Evolutionary conservation across 2,797 vertebrate genomes (phyloP), one percentile per base, ranked within the genome.

Genomic region (Vespertilio murinus): DNA sequence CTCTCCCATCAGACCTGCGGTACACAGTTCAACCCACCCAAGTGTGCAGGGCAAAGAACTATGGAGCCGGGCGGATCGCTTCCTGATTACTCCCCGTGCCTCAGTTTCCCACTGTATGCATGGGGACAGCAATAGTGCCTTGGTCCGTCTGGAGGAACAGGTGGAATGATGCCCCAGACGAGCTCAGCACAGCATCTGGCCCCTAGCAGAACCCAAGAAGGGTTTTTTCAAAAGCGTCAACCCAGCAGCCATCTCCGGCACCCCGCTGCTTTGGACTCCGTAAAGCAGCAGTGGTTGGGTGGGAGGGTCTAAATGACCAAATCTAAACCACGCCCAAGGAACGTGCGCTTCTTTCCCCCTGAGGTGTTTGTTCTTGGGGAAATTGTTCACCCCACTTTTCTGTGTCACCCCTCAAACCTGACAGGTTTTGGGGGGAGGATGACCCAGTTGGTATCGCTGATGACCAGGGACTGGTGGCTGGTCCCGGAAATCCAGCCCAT

Each of bases 61-160:
- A 78, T 1, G 35, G 9, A 30, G 38, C 22, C 17, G 4, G 65
- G 49, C 6, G 23, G 71, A 80, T 38, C 25, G 47, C n/a, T 45
- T 80, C 59, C 59, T 56, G n/a, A 9, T 38, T 1, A 12, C 42
- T 12, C 42, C 28, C 71, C 17, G 8, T 74, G n/a, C 90, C 86
- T 90, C 42, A 3, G 65, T 94, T 69, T 83, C 86, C 79, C 81
- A 5, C 0, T 1, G 54, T 10, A 10, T 20, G 30, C n/a, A 35
- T 0, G n/a, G 17, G 56, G 0, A n/a, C 23, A 4, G 4, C 28
- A 16, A 73, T 0, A 1, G n/a, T 25, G 22, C 30, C 33, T 40
- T 3, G 42, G 81, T 47, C 28, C 23, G 7, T 56, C 71, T 3
- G 22, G n/a, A 47, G 65, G 12, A 49, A 20, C 45, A 28, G 69